These are phyloP conservation scores for Liodrosophila aerea DNA, from an alignment of 2,888 invertebrate species.

Conservation along the genomic window DNA sequence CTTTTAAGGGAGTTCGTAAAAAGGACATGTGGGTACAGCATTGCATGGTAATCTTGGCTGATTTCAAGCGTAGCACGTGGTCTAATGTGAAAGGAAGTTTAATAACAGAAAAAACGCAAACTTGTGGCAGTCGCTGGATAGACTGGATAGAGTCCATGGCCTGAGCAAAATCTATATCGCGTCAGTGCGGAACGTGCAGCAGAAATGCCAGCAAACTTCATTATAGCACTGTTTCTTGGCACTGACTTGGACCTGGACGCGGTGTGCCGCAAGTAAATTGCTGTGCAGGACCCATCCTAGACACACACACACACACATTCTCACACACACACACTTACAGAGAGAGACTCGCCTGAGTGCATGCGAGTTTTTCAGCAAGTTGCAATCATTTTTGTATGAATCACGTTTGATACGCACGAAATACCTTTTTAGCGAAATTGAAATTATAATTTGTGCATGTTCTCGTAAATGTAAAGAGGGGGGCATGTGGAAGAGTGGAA, in stretches of 20 bases:
- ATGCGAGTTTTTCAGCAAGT: slow-evolving; percentile 61
- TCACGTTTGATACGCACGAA: slow-evolving; percentile 82
- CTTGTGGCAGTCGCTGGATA: slow-evolving; percentile 23
- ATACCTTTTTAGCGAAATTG: slow-evolving; percentile 81
- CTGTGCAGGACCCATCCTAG: slow-evolving; percentile 53
- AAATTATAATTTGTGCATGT: slow-evolving; percentile 80
- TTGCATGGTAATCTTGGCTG: slow-evolving; percentile 9
- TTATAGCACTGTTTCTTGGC: slow-evolving; percentile 60
- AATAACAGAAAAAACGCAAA: slow-evolving; percentile 24
- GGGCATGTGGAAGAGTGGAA: no score
- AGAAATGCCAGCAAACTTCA: slow-evolving; percentile 55
- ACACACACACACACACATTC: slow-evolving; percentile 29
- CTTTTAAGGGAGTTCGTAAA: no score
- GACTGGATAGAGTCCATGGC: slow-evolving; percentile 45
- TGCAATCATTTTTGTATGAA: slow-evolving; percentile 80
- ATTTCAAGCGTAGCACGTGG: slow-evolving; percentile 48
- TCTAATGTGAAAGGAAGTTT: slow-evolving; percentile 29
- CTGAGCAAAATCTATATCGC: no score
- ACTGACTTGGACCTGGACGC: slow-evolving; percentile 41
- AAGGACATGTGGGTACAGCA: slow-evolving; percentile 11
- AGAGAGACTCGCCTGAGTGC: slow-evolving; percentile 24
- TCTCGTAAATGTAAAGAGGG: slow-evolving; percentile 38
- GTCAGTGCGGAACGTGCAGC: slow-evolving; percentile 42
- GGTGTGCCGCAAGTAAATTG: slow-evolving; percentile 72
- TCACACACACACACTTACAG: slow-evolving; percentile 12